Evolutionary conservation across 1,140 invertebrate species (phyloP).

Genomic region (Pantala flavescens): DNA sequence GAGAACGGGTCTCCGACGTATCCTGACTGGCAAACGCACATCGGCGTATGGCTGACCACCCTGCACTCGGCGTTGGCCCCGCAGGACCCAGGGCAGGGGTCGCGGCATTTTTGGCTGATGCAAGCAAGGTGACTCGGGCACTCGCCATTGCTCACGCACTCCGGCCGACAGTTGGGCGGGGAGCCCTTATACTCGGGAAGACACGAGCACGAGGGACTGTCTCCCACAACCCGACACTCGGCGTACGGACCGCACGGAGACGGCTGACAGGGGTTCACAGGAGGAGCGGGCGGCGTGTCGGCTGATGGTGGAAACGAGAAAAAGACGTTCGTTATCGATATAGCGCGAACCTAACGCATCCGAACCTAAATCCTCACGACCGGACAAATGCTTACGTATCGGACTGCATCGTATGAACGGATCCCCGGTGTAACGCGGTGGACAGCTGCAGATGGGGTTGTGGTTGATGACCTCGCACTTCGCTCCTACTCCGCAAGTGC

Average conservation of each 20-base stretch:
- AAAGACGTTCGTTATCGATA: background rate
- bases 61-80: slow-evolving; percentile 59
- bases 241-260: slow-evolving; percentile 67
- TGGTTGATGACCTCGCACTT: slow-evolving; percentile 55
- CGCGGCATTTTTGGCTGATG: slow-evolving; percentile 55
- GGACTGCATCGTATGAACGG: slow-evolving; percentile 36
- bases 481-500: slow-evolving; percentile 52
- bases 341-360: no score
- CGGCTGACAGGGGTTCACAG: slow-evolving; percentile 53
- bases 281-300: slow-evolving; percentile 23
- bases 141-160: slow-evolving; percentile 63
- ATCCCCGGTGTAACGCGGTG: slow-evolving; percentile 45
- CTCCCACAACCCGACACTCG: slow-evolving; percentile 50
- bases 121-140: slow-evolving; percentile 56
- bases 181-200: slow-evolving; percentile 54
- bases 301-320: slow-evolving; percentile 27
- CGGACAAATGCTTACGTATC: slow-evolving; percentile 24
- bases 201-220: slow-evolving; percentile 64
- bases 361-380: background rate
- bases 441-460: slow-evolving; percentile 53
- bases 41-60: slow-evolving; percentile 57
- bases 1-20: slow-evolving; percentile 71
- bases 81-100: slow-evolving; percentile 61
- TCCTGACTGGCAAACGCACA: slow-evolving; percentile 55
- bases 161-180: slow-evolving; percentile 62